Conservation (phyloP, 2,888 invertebrate genomes). For the Acronicta leporina region DNA sequence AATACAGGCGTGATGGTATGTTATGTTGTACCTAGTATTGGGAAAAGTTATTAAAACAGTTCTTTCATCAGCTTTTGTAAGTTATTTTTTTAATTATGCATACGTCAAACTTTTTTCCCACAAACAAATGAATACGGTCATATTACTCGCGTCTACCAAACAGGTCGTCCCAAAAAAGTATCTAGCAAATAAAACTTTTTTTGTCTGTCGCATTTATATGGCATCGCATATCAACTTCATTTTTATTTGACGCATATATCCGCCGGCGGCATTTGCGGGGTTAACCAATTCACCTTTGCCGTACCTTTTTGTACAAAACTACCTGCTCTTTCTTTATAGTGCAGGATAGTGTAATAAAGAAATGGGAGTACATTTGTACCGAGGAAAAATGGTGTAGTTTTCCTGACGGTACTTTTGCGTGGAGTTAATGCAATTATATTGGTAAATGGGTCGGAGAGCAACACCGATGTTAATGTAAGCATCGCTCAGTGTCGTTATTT, state of each 20-base stretch:
- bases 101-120: slow-evolving; percentile 6
- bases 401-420: slow-evolving; percentile 14
- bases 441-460: slow-evolving; percentile 11
- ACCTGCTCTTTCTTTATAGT: slow-evolving; percentile 41
- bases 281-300: slow-evolving; percentile 48
- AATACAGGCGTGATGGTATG: too few species aligned
- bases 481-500: slow-evolving; percentile 12
- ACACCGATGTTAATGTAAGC: slow-evolving; percentile 4
- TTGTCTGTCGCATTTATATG: slow-evolving; percentile 49
- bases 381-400: slow-evolving; percentile 15
- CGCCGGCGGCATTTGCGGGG: slow-evolving; percentile 48
- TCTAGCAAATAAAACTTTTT: slow-evolving; percentile 45
- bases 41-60: slow-evolving; percentile 1
- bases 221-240: slow-evolving; percentile 54
- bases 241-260: slow-evolving; percentile 56
- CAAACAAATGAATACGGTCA: slow-evolving; percentile 27
- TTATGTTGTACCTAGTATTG: too few species aligned
- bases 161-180: slow-evolving; percentile 33
- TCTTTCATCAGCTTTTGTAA: background rate
- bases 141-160: slow-evolving; percentile 14
- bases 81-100: background rate
- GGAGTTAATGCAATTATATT: slow-evolving; percentile 26
- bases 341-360: slow-evolving; percentile 40
- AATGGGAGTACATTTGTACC: slow-evolving; percentile 23
- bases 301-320: slow-evolving; percentile 39